Conservation (phyloP, 2,797 vertebrate genomes). For the Protosalanx chinensis region DNA sequence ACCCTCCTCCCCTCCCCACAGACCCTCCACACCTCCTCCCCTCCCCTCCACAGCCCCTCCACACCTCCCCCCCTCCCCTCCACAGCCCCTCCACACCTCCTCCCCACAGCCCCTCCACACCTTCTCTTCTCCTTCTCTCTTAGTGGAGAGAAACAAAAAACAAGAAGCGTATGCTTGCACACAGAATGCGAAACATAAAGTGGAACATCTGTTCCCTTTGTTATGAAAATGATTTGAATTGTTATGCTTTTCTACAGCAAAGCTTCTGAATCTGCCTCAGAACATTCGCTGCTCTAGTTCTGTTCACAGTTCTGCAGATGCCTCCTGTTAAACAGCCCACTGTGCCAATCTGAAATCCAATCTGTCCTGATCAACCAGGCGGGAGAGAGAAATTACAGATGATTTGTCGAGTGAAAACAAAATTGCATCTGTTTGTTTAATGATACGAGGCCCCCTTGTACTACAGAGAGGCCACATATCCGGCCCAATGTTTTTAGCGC, state of each 20-base stretch:
- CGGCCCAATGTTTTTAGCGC: conserved; percentile 17
- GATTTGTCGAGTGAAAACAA: conserved; percentile 61
- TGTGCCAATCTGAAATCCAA: conserved; percentile 52
- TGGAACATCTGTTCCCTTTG: too few species aligned
- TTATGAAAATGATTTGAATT: too few species aligned
- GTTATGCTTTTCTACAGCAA: neutral
- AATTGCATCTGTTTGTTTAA: conserved; percentile 67
- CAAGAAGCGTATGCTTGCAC: too few species aligned
- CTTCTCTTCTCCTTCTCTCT: too few species aligned
- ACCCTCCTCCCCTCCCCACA: too few species aligned
- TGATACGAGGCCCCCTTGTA: conserved; percentile 50
- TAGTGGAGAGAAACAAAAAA: too few species aligned
- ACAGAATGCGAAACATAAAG: too few species aligned
- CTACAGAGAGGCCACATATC: conserved; percentile 30
- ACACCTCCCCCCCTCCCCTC: too few species aligned
- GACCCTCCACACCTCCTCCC: too few species aligned
- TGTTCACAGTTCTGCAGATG: conserved; percentile 41
- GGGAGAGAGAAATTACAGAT: conserved; percentile 58
- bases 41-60: too few species aligned
- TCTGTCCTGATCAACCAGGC: conserved; percentile 58
- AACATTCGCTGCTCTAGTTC: conserved; percentile 17
- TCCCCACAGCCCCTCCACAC: too few species aligned
- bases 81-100: too few species aligned
- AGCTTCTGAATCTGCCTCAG: conserved; percentile 7
- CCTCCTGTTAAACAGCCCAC: conserved; percentile 37